Base-by-base conservation (phyloP, 2,888 invertebrate species). In the Cantharis rustica region DNA sequence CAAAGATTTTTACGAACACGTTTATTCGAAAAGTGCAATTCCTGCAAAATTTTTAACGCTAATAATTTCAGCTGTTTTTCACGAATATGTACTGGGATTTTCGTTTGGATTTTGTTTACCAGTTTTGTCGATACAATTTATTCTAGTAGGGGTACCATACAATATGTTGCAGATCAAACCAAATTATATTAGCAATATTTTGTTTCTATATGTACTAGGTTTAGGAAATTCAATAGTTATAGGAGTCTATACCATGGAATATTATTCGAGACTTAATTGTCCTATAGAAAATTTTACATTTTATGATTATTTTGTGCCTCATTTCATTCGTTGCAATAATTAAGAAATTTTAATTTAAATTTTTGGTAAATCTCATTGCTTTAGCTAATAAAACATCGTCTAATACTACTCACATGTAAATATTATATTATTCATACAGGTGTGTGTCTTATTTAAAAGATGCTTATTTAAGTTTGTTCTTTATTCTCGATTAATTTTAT, bases 51-150 rank as follows among this genome's bases (percentile, higher is more conserved):
- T 92, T 1, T 84, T 89, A 9, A 95, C 95, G 0, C 95, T 97
- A 83, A 83, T 94, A 83, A 88, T 96, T 10, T 98, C 98, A 0
- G 94, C 97, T 0, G 83, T 95, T 1, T 93, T 96, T 75, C 98
- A 98, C 87, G 98, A 98, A 87, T 94, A 96, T 86, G 91, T 97
- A 71, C 86, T 98, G 26, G 91, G 92, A 1, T 90, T 95, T 70
- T 91, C 94, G 0, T 93, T 97, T 82, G 93, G 95, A 31, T 94
- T 96, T 86, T 96, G 96, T 88, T 96, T 96, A 84, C 98, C 98
- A 0, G 93, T 96, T 2, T 89, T 98, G 84, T 90, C 97, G 83
- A 81, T 95, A 11, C 88, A 94, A 82, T 98, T 98, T 84, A 93
- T 92, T 27, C 90, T 92, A 0, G 89, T 93, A 26, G 95, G 96